Evolutionary conservation across 2,797 vertebrate genomes (phyloP).

Genomic region (Triplophysa yarkandensis): DNA sequence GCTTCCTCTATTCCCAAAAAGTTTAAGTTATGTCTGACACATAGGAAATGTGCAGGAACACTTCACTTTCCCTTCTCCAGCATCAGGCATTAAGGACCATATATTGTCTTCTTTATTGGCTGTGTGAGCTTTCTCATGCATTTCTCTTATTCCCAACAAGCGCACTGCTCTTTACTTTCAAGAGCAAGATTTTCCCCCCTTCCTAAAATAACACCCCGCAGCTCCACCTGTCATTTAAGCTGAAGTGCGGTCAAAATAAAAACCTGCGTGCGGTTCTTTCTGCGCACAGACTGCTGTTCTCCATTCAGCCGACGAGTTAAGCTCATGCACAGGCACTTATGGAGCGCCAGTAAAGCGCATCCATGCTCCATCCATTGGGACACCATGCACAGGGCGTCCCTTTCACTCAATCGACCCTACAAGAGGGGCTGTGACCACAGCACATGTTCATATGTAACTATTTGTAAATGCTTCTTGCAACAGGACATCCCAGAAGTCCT

Average conservation of each 20-base stretch:
- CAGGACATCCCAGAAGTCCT: background rate
- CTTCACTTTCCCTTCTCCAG: too few relatives aligned
- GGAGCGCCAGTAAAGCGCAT: too few relatives aligned
- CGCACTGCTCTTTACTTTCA: background rate
- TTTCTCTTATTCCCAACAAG: background rate
- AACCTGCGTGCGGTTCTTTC: constrained; percentile 38
- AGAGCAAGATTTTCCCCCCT: background rate
- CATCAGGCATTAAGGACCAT: background rate
- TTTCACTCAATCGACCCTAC: too few relatives aligned
- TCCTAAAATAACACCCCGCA: constrained; percentile 18
- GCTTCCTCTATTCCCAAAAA: too few relatives aligned
- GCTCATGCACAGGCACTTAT: constrained; percentile 18
- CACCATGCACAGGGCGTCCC: background rate
- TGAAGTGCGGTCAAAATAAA: constrained; percentile 48
- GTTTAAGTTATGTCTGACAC: too few relatives aligned
- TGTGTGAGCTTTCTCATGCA: background rate
- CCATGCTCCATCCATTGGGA: constrained; percentile 17
- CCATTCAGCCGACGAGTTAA: constrained; percentile 32
- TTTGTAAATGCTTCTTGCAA: background rate
- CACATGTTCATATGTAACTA: background rate
- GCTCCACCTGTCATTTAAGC: constrained; percentile 40
- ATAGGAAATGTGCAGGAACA: too few relatives aligned
- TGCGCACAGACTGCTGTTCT: constrained; percentile 36
- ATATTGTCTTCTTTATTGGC: background rate
- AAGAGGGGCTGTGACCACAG: background rate